Conservation (phyloP, 1,140 invertebrate genomes). For the Drosophila bifasciata region DNA sequence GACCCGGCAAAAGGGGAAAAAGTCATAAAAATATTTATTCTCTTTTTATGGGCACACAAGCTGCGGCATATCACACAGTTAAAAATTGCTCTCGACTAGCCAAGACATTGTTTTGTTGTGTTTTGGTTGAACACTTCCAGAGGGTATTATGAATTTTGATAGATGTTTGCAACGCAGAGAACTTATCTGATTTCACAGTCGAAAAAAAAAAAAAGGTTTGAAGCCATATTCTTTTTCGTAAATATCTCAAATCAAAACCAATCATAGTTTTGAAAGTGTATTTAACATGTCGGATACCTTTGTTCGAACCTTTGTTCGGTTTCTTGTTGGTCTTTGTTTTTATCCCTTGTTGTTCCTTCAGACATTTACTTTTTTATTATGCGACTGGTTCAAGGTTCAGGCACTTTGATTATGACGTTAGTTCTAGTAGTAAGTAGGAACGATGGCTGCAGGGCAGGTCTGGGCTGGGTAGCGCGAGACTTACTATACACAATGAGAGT, state of each 20-base stretch:
- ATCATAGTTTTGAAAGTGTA: no score
- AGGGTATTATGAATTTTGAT: no score
- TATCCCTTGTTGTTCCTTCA: conserved; percentile 7
- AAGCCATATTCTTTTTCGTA: no score
- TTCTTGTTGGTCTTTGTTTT: background rate
- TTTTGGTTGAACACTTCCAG: no score
- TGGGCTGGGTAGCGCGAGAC: background rate
- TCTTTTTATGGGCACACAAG: conserved; percentile 61
- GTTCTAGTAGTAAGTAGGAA: conserved; percentile 6
- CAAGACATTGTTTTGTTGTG: conserved; percentile 37
- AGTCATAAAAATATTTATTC: conserved; percentile 59
- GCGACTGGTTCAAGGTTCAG: conserved; percentile 57
- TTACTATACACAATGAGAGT: conserved; percentile 2
- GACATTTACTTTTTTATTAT: conserved; percentile 65
- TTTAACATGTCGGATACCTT: no score
- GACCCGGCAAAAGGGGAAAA: conserved; percentile 37
- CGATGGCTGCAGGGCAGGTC: conserved; percentile 34
- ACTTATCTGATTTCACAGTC: no score
- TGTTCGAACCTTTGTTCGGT: no score
- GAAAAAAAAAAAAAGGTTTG: no score
- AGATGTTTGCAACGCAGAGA: no score
- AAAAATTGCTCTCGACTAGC: conserved; percentile 55
- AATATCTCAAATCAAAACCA: no score
- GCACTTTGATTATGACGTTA: conserved; percentile 62
- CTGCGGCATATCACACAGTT: conserved; percentile 61